Base-by-base conservation (phyloP, 2,797 vertebrate genomes). In the Nothura maculosa region DNA sequence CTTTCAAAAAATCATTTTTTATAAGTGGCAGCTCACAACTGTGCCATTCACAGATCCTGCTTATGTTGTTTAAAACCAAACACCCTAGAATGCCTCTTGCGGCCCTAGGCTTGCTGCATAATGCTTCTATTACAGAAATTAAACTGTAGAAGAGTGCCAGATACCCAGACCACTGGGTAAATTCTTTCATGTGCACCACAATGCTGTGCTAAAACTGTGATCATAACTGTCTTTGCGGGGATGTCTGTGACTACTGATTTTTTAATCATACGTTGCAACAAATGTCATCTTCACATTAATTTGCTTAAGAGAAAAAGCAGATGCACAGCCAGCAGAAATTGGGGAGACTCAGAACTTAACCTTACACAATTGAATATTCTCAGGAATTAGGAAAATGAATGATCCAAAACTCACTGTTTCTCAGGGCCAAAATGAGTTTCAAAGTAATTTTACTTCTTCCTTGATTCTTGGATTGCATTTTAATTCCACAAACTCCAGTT, bases 1-100 rank as follows among this genome's bases (percentile, higher is more conserved):
- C 92, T 92, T 95, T 86, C 63, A 55, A 92, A 93, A 95, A 96
- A 83, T 60, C 12, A 81, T 88, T 94, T 96, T 94, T 96, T 83
- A 8, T 38, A 89, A 93, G 89, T 92, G 86, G 94, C 85, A 94
- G 96, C 92, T 94, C 83, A 92, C 92, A 93, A 87, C 90, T 87
- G 93, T 79, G 81, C 92, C 81, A 89, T 90, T 92, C 95, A 86
- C 70, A 84, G 91, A 89, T 62, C 81, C 75, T 72, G 74, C 72
- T 54, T 5, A 1, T 61, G 86, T 78, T 92, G 83, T 88, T 96
- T 93, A 95, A 97, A 92, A 95, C 22, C 89, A 92, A 94, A 89
- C 27, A 86, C 64, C 72, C 74, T 22, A 88, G 68, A 89, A 92
- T 86, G 58, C 85, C 88, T 94, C 38, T 58, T 81, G 12, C 1